Conservation (phyloP, 2,113 vertebrate species). For the Furnarius figulus region DNA sequence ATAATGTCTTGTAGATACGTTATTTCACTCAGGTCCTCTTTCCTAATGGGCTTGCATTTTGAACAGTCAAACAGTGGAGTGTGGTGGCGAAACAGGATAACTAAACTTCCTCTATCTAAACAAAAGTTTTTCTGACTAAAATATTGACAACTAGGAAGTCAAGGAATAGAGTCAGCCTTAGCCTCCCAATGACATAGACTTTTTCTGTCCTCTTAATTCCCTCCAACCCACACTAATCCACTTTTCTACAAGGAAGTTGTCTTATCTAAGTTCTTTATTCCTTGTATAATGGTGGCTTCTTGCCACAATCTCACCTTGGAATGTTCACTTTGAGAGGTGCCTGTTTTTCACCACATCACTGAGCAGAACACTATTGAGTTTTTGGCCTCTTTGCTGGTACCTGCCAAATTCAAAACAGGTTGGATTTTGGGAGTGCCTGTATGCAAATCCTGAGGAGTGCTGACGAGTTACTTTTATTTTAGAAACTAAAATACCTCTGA, state of each 20-base stretch:
- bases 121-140: not conserved
- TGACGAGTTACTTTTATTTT: not conserved
- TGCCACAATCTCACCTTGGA: not conserved
- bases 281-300: not conserved
- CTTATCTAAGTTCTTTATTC: not conserved
- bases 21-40: not conserved
- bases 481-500: not conserved
- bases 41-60: not conserved
- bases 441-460: not conserved
- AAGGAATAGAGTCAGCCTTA: not conserved
- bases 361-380: not conserved
- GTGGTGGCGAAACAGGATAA: not conserved
- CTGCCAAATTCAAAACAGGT: not conserved
- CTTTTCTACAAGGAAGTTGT: not conserved
- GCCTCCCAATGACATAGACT: not conserved
- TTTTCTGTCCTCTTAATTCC: not conserved
- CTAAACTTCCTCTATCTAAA: not conserved
- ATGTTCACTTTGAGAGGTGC: not conserved
- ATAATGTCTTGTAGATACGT: not conserved
- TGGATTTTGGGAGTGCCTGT: not conserved
- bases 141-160: not conserved
- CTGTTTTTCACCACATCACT: not conserved
- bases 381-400: not conserved
- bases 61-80: not conserved
- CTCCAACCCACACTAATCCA: not conserved